Conservation (phyloP, 1,140 invertebrate genomes). For the Drosophila virilis region DNA sequence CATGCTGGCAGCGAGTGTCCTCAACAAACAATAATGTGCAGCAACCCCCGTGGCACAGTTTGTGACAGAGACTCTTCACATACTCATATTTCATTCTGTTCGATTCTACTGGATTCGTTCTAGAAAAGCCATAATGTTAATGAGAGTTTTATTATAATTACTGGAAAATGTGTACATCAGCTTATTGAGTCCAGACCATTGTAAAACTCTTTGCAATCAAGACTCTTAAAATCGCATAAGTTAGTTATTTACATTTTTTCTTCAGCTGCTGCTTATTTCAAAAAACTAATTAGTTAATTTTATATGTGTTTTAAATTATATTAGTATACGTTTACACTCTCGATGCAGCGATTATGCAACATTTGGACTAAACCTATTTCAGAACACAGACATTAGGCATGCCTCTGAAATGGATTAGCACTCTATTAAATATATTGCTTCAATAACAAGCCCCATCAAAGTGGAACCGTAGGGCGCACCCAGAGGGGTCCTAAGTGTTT, state of each 20-base stretch:
- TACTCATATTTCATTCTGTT: constrained; percentile 36
- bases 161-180: background rate
- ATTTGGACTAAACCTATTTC: background rate
- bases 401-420: constrained; percentile 12
- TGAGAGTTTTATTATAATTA: background rate
- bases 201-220: background rate
- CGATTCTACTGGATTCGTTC: constrained; percentile 5
- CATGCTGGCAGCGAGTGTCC: constrained; percentile 18
- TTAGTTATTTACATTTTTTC: too few species aligned
- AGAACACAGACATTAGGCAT: background rate
- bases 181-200: background rate
- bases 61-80: constrained; percentile 4
- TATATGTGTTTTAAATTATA: too few species aligned
- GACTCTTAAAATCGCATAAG: too few species aligned
- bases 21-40: constrained; percentile 17
- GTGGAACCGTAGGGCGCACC: constrained; percentile 15
- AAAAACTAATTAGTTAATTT: too few species aligned
- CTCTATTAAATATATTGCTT: constrained; percentile 35
- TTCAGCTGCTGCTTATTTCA: too few species aligned
- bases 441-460: constrained; percentile 4
- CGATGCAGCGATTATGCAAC: background rate
- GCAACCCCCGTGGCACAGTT: constrained; percentile 37
- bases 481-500: constrained; percentile 41
- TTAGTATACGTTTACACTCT: background rate
- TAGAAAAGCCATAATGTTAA: background rate